A percentile compares a stretch with the other conserved stretches of the same genome.
Conservation (phyloP, 2,888 invertebrate genomes). For the Allolobophora icterica region DNA sequence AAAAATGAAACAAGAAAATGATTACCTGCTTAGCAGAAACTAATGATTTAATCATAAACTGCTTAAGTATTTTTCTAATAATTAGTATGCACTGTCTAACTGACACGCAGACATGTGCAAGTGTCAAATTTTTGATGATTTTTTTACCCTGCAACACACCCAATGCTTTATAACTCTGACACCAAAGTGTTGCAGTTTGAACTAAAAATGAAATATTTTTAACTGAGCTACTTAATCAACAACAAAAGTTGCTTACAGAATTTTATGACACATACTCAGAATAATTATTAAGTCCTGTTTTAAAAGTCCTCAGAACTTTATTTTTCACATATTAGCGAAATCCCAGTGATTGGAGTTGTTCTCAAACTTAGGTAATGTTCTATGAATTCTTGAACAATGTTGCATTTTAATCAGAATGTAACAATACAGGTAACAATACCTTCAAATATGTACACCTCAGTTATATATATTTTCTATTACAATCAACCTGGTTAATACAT, state of each 20-base stretch:
- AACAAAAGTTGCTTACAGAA: not conserved
- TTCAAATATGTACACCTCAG: not conserved
- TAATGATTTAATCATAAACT: not conserved
- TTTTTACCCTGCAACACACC: not conserved
- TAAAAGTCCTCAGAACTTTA: too few relatives aligned
- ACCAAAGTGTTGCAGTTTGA: not conserved
- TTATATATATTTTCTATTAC: not conserved
- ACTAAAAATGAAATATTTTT: not conserved
- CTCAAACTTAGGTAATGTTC: not conserved
- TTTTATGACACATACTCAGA: not conserved
- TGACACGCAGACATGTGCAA: too few relatives aligned
- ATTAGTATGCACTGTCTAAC: too few relatives aligned
- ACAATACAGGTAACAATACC: not conserved
- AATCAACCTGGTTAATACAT: not conserved
- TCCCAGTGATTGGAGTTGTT: not conserved
- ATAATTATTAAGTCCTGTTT: not conserved
- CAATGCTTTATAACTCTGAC: not conserved
- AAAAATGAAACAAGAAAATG: not conserved
- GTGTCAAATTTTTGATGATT: not conserved
- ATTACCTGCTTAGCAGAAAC: not conserved
- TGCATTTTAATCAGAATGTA: not conserved
- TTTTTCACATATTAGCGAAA: not conserved
- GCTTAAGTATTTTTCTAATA: too few relatives aligned
- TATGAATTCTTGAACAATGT: not conserved
- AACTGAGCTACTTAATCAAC: not conserved